Base-by-base conservation (phyloP, 2,113 vertebrate species). In the Scytalopus superciliaris region DNA sequence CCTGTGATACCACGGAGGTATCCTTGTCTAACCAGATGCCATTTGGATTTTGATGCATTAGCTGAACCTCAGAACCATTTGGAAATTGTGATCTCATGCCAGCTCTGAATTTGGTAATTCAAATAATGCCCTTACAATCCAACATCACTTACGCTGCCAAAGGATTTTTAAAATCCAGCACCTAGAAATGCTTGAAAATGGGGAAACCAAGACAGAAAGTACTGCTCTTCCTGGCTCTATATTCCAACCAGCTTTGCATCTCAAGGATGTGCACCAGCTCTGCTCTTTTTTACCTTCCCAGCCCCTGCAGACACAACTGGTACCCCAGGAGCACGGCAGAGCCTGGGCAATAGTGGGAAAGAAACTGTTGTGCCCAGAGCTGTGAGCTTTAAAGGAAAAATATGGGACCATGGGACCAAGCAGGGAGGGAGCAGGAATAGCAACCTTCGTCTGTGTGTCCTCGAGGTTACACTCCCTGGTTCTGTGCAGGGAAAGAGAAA, bases 141-240 rank as follows among this genome's bases (percentile, higher is more conserved):
- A 1, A 6, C 7, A 45, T 12, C 2, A 4, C 62, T 88, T 73
- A 37, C 9, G 14, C 9, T 7, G 33, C 1, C 0, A 45, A 45
- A 78, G 6, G 5, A 19, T 56, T 81, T 86, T 84, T 81, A 81
- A 31, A 56, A 87, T 40, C 31, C 0, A 2, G 31, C 49, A 49
- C 44, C 23, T 21, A 21, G 40, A 85, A 90, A 79, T 45, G 28
- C 49, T 75, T 9, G 0, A n/a, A 59, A 84, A 47, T 33, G 17
- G 16, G 22, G 37, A 55, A 86, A 47, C 21, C n/a, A 50, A 24
- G 6, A 16, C 52, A 37, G 19, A 74, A 84, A 78, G 37, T 1
- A 15, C 10, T 47, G 19, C 4, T 55, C 33, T 42, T 49, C 21
- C 19, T 4, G 44, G n/a, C 28, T 84, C 52, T 57, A 3, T 10